A percentile compares a stretch with the other conserved stretches of the same genome.
These are phyloP conservation scores for Antheraea yamamai DNA, from an alignment of 2,888 invertebrate species.

Conservation along the genomic window DNA sequence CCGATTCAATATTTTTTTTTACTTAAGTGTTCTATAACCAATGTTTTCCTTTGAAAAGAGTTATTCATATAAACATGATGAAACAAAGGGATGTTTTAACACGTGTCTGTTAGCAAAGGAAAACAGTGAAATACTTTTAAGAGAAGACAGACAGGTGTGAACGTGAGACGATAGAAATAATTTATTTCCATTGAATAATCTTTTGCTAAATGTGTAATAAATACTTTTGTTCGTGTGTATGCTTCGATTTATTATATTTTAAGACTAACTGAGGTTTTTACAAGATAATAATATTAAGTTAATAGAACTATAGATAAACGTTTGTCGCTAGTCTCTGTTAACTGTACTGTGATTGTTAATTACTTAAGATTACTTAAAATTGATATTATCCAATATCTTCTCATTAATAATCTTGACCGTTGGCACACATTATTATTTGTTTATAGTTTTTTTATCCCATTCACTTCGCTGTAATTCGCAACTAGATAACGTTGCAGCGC, in stretches of 20 bases:
- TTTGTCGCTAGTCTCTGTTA: neutral
- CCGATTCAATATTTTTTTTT: neutral
- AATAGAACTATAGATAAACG: neutral
- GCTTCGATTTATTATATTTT: neutral
- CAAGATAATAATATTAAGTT: neutral
- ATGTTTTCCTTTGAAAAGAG: neutral
- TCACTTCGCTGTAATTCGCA: too few species aligned
- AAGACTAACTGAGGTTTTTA: neutral
- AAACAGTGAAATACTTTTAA: neutral
- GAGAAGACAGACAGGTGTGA: neutral
- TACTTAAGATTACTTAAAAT: neutral
- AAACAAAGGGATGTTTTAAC: neutral
- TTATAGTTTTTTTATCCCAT: too few species aligned
- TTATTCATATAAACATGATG: neutral
- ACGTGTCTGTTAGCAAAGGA: neutral
- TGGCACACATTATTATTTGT: too few species aligned
- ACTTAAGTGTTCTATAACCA: neutral
- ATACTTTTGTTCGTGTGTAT: neutral
- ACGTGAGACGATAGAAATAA: neutral
- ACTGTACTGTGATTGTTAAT: neutral
- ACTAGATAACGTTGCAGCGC: too few species aligned
- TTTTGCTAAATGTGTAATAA: neutral
- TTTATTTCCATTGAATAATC: neutral
- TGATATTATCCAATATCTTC: too few species aligned
- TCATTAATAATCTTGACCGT: too few species aligned